Conservation (phyloP, 2,797 vertebrate species). For the Silurus lanzhouensis region DNA sequence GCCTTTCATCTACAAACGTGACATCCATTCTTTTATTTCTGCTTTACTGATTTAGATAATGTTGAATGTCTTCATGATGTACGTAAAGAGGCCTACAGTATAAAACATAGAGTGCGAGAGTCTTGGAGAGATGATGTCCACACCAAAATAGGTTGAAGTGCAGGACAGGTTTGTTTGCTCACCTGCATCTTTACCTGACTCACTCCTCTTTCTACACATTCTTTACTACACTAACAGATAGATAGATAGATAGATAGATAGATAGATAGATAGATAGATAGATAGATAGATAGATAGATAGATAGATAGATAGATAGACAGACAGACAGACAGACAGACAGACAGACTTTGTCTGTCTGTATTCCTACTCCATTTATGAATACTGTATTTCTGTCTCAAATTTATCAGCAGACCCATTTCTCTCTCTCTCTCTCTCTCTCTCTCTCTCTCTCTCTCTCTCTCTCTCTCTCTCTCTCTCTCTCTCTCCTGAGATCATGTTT, state of each 20-base stretch:
- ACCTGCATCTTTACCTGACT: background rate
- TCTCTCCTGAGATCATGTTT: constrained; percentile 58
- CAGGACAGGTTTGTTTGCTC: background rate
- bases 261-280: background rate
- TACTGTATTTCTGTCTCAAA: constrained; percentile 36
- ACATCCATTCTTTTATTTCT: constrained; percentile 14
- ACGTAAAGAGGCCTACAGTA: background rate
- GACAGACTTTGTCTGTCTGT: constrained; percentile 35
- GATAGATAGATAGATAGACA: background rate
- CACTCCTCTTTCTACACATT: background rate
- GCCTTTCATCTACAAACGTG: background rate
- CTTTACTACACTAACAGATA: background rate
- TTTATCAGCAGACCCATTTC: constrained; percentile 34
- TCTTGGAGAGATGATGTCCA: background rate
- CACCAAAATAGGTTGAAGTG: background rate
- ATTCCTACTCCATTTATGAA: constrained; percentile 27
- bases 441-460: constrained; percentile 62
- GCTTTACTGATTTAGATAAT: background rate
- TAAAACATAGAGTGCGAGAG: background rate
- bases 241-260: background rate
- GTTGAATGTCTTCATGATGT: constrained; percentile 14
- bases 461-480: constrained; percentile 52
- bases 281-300: no score
- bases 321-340: no score
- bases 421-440: constrained; percentile 65